Evolutionary conservation across 2,113 vertebrate genomes (phyloP), one percentile per base, ranked within the genome.

Genomic region (Willisornis vidua): DNA sequence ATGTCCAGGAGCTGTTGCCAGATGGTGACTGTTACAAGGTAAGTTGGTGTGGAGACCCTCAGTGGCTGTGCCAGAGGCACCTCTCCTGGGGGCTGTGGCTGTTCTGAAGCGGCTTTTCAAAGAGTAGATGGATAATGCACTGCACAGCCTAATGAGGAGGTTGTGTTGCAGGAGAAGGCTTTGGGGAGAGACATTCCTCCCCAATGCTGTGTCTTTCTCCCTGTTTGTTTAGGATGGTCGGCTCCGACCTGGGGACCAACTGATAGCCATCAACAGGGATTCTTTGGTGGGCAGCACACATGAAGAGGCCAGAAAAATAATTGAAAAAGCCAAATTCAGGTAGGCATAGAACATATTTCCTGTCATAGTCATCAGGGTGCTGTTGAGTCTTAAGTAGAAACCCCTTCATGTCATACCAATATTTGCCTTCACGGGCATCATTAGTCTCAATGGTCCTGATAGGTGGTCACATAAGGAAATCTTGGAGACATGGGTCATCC

Each of bases 261-360:
- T 99, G 31, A 98, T 99, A 0, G 98, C 99, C 52, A 98, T 99
- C 85, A 99, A 99, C 82, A 99, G 98, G 96, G 98, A 99, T 94
- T 99, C 99, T 7, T 89, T 99, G 89, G 98, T 99, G 85, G 99
- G 99, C 31, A 97, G 98, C 81, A 99, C 99, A 3, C 94, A 98
- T 3, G 99, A 99, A 85, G 99, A 99, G 96, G 99, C 98, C 93
- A 99, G 98, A 95, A 98, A 98, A 94, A 97, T 98, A 80, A 93
- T 99, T 85, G 98, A 97, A 96, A 99, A 98, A 97, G 98, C 98
- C 89, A 98, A 98, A 93, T 91, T 98, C 93, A 98, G 98, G 99
- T 99, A 81, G 63, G 89, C 29, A 17, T 22, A n/a, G 10, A 26
- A 43, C 14, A 7, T 14, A 29, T 78, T 70, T 74, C 85, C 61